Percentiles rank a stretch among this genome's conserved stretches.
These are phyloP conservation scores for Platorchestia sp. DNA, from an alignment of 1,140 invertebrate genomes.

Conservation along the genomic window DNA sequence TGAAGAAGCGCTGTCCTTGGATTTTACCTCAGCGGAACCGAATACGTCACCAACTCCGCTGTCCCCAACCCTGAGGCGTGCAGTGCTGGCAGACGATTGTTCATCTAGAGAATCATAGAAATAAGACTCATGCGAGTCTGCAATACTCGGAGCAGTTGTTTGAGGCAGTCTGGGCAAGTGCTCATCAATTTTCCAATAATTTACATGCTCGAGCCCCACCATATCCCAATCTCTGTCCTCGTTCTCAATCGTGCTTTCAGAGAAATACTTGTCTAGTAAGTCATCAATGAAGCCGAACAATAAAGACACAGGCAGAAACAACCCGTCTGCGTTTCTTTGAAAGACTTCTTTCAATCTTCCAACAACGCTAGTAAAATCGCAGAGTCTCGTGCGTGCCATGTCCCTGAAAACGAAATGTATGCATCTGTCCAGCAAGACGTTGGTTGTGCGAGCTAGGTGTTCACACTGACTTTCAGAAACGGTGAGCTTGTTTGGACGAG, in stretches of 20 bases:
- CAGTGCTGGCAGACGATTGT: neutral
- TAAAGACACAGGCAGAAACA: neutral
- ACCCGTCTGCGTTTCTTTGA: constrained; percentile 31
- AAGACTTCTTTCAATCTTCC: neutral
- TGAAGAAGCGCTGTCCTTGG: neutral
- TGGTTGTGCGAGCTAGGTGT: constrained; percentile 19
- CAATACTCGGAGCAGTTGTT: neutral
- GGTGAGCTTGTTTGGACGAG: neutral
- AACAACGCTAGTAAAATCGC: neutral
- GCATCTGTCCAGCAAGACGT: neutral
- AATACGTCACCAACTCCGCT: constrained; percentile 47
- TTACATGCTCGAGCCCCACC: neutral
- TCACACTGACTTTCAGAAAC: constrained; percentile 33
- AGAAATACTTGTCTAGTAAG: neutral
- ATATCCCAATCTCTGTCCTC: neutral
- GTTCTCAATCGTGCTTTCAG: neutral
- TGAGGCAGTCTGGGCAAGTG: neutral
- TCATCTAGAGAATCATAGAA: neutral
- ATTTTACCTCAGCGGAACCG: neutral
- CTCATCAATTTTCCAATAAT: constrained; percentile 12
- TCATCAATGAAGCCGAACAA: constrained; percentile 4
- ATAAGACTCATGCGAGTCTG: neutral
- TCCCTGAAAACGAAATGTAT: neutral
- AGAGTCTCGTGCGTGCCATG: neutral
- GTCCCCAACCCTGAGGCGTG: neutral